Evolutionary conservation across 2,113 vertebrate species (phyloP), one percentile per base, ranked within the genome.

Genomic region (Grammomys dolichurus): DNA sequence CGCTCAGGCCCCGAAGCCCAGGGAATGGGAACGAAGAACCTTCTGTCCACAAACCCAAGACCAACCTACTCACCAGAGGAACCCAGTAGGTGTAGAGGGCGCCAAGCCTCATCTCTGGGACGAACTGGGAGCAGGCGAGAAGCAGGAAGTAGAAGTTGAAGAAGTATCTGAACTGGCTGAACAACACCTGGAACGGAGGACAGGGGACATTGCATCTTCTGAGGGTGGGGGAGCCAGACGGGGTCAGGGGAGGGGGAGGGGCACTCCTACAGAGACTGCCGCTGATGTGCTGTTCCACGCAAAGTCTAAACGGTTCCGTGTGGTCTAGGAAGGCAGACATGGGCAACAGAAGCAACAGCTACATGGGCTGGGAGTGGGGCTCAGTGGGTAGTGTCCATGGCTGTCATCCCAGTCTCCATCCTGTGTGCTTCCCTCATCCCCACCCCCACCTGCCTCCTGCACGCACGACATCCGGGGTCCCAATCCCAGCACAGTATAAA

Each of bases 151-250:
- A 99, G 95, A 99, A 98, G 98, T 99, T 99, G 99, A 99, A 99
- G 98, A 99, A 99, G 98, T 99, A 99, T 97, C 99, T 99, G 98
- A 99, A 99, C 98, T 99, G 99, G 98, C 99, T 99, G 92, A 99
- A 99, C 94, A 99, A 98, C 89, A 99, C 99, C 99, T 99, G 92
- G 4, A 95, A 24, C 17, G 20, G 0, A 80, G 0, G 10, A n/a
- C 56, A 69, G 10, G 58, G 9, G 16, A 19, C 43, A 20, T 67
- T 2, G 51, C 11, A 1, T 43, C 80, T 40, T 60, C 36, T 8
- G 40, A 9, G 40, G 14, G 3, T 10, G 82, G 40, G 1, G 17
- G 2, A 8, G 51, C n/a, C 46, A 8, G 56, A 2, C 20, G 4
- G 58, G 82, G 8, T 17, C 56, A 28, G 58, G 60, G 60, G 26